Evolutionary conservation across 2,113 vertebrate species (phyloP), one percentile per base, ranked within the genome.

Genomic region (Chelonoidis abingdonii): DNA sequence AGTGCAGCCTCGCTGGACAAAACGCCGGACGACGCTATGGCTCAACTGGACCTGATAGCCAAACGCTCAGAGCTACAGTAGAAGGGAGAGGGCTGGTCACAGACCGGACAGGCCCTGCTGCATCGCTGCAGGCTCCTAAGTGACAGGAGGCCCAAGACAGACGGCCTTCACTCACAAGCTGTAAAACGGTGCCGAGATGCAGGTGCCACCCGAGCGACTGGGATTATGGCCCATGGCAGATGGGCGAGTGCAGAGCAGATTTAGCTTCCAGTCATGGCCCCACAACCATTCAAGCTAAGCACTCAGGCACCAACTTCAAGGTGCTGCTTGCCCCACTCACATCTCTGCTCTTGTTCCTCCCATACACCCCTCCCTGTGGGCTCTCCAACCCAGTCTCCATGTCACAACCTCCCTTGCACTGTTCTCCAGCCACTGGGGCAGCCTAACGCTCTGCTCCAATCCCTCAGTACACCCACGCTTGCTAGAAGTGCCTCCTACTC

Each of bases 21-120:
- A 9, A 47, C 84, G 41, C 24, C 22, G 69, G 69, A 47, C 1
- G 24, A 47, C 1, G 54, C 31, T 17, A 44, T 3, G 24, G 38
- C 38, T 3, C 9, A 16, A 5, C 22, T 7, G 14, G 5, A 29
- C n/a, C n/a, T 12, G 5, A 14, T 13, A 6, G 53, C 17, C 8
- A 16, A 38, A 25, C 80, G 2, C 10, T 21, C 9, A 31, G 22
- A 31, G 6, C n/a, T 14, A 3, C 65, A 38, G 19, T 3, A 62
- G 29, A 62, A 6, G 6, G 10, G 41, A 44, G 35, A 29, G 10
- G 7, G 13, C 80, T 29, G 21, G 8, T 5, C n/a, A n/a, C 8
- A 14, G 19, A 29, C 14, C 5, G 3, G 31, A 21, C 78, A 6
- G 22, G 49, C 49, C 76, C 76, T 19, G 44, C 14, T 62, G 27